Evolutionary conservation across 2,888 invertebrate genomes (phyloP), one percentile per base, ranked within the genome.

Genomic region (Hydriomena furcata): DNA sequence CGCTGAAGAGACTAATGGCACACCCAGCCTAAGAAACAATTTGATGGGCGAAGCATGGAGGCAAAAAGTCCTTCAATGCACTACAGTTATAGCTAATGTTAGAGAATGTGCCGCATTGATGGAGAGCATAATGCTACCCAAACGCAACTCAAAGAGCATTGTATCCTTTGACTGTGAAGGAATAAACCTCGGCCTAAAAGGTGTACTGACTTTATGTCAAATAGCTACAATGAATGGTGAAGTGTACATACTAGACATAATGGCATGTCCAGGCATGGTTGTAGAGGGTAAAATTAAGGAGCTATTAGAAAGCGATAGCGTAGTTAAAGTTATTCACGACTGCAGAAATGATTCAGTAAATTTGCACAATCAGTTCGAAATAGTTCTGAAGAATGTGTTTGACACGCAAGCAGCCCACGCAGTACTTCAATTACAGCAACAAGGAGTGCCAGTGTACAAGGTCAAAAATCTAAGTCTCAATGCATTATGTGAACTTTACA

Each of bases 401-500:
- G 98, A 98, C 78, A 98, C 98, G 24, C 98, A 96, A 92, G 95
- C 96, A 25, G 98, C 98, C 30, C 97, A 98, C 82, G 96, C 98
- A 43, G 95, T 98, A 7, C 85, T 98, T 37, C 97, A 98, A 73
- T 95, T 94, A 73, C 98, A 98, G 86, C 96, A 97, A 68, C 96
- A 95, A 52, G 94, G 95, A 54, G 95, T 96, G 68, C 97, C 98
- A 24, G 96, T 98, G 40, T 97, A 98, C 77, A 98, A 98, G 91
- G 97, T 97, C 42, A 98, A 98, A 86, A 97, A 97, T 78, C 94
- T 98, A 36, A 97, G 97, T 65, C 91, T 98, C 49, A 97, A 97
- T 89, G 96, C 97, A 43, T 91, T 99, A 44, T 98, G 98, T 82
- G 96, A 97, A 82, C 92, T 94, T 57, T 97, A 98, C 79, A 95